Evolutionary conservation across 2,797 vertebrate species (phyloP).

Genomic region (Bothrops alternatus): DNA sequence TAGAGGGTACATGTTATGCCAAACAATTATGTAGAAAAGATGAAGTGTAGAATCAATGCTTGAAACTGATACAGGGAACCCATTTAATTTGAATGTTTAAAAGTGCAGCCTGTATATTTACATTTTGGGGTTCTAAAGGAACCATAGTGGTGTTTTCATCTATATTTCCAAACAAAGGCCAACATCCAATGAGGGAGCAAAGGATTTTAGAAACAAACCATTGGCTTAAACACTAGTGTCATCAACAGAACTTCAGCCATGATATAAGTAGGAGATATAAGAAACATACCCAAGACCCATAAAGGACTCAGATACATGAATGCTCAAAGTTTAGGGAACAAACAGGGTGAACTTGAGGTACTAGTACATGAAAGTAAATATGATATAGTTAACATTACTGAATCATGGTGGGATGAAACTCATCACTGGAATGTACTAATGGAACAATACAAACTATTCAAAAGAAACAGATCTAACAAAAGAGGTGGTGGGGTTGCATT

Average conservation of each 20-base stretch:
- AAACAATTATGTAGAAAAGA: neutral
- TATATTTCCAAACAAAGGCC: neutral
- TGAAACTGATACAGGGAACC: neutral
- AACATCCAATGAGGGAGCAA: neutral
- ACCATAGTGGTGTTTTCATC: neutral
- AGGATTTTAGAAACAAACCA: neutral
- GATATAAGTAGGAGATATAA: neutral
- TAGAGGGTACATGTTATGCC: neutral
- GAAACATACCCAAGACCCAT: too few species aligned
- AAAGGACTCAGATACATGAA: too few species aligned
- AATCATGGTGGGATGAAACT: too few species aligned
- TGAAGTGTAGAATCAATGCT: neutral
- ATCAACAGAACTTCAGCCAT: neutral
- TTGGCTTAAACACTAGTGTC: neutral
- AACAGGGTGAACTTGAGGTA: too few species aligned
- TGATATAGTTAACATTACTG: too few species aligned
- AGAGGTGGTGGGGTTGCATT: too few species aligned
- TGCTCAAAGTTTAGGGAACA: too few species aligned
- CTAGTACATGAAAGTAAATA: too few species aligned
- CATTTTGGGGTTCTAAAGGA: neutral
- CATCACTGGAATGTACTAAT: too few species aligned
- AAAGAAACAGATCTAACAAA: too few species aligned
- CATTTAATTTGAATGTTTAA: neutral
- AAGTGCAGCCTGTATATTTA: neutral
- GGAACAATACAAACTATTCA: too few species aligned